These are phyloP conservation scores for Diorhabda sublineata DNA, from an alignment of 1,140 invertebrate species.

Conservation along the genomic window DNA sequence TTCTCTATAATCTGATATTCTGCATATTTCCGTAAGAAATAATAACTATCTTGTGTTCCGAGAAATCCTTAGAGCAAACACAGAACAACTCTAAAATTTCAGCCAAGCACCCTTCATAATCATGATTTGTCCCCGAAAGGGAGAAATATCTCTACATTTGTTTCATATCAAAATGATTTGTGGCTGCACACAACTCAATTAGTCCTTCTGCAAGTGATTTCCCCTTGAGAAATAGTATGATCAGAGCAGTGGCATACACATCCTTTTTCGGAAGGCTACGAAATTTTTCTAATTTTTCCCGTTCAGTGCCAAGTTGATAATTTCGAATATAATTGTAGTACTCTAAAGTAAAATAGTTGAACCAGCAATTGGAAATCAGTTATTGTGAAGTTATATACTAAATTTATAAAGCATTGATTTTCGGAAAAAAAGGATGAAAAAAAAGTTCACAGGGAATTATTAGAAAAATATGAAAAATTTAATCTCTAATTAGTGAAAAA, in stretches of 20 bases:
- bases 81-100: not conserved
- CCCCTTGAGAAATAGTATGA: conserved; percentile 13
- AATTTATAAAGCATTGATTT: too few relatives aligned
- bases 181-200: conserved; percentile 21
- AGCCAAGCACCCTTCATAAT: conserved; percentile 6
- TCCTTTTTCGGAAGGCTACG: too few relatives aligned
- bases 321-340: too few relatives aligned
- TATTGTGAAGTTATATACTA: too few relatives aligned
- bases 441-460: too few relatives aligned
- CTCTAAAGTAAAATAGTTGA: too few relatives aligned
- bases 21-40: not conserved
- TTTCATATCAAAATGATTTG: conserved; percentile 16
- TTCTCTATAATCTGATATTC: not conserved
- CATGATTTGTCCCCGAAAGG: conserved; percentile 15
- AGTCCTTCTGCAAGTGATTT: conserved; percentile 12
- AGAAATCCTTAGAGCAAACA: not conserved
- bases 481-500: too few relatives aligned
- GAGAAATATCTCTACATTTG: conserved; percentile 16
- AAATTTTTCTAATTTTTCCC: too few relatives aligned
- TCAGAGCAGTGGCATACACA: not conserved
- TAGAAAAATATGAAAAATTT: too few relatives aligned
- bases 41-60: not conserved
- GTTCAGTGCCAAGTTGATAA: too few relatives aligned
- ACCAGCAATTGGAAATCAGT: too few relatives aligned
- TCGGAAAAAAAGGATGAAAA: too few relatives aligned